These are phyloP conservation scores for Bryconaethiops microstoma DNA, from an alignment of 2,797 vertebrate species.

Conservation along the genomic window DNA sequence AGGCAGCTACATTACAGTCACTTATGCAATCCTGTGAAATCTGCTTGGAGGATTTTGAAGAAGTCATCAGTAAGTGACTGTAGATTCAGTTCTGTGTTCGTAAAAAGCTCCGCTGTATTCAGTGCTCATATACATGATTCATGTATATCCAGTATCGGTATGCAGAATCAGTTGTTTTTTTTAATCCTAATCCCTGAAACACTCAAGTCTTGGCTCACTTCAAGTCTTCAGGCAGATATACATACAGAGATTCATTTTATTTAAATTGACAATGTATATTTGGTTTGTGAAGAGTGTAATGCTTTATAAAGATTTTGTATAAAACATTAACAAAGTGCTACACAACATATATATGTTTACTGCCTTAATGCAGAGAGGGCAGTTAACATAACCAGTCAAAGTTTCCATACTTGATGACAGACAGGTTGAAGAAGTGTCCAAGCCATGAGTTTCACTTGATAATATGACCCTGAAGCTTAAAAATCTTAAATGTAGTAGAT, in stretches of 20 bases:
- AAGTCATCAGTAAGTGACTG: not conserved
- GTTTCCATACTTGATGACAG: not conserved
- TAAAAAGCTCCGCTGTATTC: not conserved
- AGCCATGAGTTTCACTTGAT: not conserved
- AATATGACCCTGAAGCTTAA: not conserved
- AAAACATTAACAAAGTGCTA: too few relatives aligned
- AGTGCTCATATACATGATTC: not conserved
- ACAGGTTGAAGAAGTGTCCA: not conserved
- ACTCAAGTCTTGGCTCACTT: too few relatives aligned
- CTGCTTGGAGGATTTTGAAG: not conserved
- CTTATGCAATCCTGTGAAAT: not conserved
- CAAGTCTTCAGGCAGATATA: too few relatives aligned
- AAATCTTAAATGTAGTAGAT: not conserved
- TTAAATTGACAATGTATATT: too few relatives aligned
- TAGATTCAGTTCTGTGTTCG: not conserved
- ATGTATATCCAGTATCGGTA: not conserved
- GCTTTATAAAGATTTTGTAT: not conserved
- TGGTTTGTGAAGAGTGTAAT: too few relatives aligned
- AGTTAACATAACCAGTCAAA: not conserved
- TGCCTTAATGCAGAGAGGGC: not conserved
- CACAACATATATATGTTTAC: too few relatives aligned
- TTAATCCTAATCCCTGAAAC: not conserved
- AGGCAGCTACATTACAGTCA: not conserved
- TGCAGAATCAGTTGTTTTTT: not conserved
- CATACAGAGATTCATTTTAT: too few relatives aligned